Percentiles rank a stretch among this genome's conserved stretches.
Conservation (phyloP, 2,888 invertebrate genomes). For the Dolichomitus sp. region DNA sequence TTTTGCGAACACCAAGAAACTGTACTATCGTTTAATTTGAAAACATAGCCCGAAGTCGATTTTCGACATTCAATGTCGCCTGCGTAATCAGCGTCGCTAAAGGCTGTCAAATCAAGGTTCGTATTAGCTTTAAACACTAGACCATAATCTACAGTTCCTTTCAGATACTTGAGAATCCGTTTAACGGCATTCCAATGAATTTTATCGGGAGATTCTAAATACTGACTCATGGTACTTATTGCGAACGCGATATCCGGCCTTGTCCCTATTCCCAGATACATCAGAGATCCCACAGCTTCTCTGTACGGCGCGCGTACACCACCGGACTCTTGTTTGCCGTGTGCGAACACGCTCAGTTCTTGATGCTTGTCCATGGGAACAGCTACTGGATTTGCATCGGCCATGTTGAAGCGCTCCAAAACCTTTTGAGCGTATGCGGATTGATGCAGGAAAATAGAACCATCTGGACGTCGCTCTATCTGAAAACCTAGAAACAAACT, state of each 20-base stretch:
- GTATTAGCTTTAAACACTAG: neutral
- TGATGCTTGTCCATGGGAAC: neutral
- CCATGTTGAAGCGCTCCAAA: slow-evolving; percentile 16
- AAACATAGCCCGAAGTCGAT: neutral
- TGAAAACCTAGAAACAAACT: slow-evolving; percentile 62
- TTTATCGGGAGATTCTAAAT: neutral
- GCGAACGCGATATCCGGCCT: neutral
- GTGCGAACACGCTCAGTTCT: neutral
- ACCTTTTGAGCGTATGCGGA: slow-evolving; percentile 56
- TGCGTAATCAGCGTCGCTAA: neutral
- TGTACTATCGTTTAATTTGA: neutral
- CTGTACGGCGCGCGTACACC: neutral
- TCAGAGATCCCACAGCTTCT: neutral
- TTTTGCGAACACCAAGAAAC: neutral
- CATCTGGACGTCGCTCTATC: slow-evolving; percentile 45
- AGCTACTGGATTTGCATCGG: neutral
- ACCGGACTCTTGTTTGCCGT: neutral
- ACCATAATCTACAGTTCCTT: neutral
- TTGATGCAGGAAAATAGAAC: slow-evolving; percentile 65
- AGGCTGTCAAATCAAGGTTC: neutral
- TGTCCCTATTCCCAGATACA: neutral
- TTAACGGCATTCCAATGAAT: neutral
- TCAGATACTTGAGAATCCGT: neutral
- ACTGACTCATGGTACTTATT: neutral
- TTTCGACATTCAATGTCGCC: neutral